phyloP scores from a whole-genome alignment of 92 coral and sea anemone species.

The Zoanthus sansibaricus region DNA sequence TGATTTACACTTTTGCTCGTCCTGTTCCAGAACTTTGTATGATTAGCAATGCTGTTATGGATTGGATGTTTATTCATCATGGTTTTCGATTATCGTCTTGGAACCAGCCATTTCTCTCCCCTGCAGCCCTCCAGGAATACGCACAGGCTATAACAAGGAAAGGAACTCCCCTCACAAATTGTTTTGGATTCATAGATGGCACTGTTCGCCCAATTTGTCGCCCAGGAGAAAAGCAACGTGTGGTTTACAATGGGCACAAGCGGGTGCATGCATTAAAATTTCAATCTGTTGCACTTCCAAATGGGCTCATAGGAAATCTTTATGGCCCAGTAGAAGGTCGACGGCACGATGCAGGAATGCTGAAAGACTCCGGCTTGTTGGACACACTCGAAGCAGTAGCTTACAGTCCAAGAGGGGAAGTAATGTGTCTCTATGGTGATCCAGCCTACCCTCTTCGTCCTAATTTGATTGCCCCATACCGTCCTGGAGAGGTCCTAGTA shows the following conservation, averaged over 20 bases:
- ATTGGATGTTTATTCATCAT: constrained; percentile 56
- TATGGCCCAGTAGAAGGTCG: constrained; percentile 52
- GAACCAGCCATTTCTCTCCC: constrained; percentile 65
- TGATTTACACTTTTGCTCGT: constrained; percentile 29
- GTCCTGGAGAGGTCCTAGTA: constrained; percentile 1
- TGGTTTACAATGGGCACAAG: not conserved
- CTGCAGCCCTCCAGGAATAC: constrained; percentile 50
- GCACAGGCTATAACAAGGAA: constrained; percentile 51
- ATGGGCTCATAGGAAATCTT: constrained; percentile 37
- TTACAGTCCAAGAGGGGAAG: constrained; percentile 47
- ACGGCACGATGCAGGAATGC: constrained; percentile 49
- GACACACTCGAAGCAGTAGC: constrained; percentile 25
- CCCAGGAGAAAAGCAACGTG: constrained; percentile 46
- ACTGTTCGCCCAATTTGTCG: not conserved
- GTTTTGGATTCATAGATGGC: constrained; percentile 46
- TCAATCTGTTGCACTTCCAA: not conserved
- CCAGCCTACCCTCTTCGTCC: constrained; percentile 66
- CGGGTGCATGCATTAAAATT: not conserved
- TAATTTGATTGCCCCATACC: constrained; percentile 42
- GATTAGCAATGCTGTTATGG: constrained; percentile 62
- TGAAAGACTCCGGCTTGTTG: constrained; percentile 25
- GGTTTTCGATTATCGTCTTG: constrained; percentile 63
- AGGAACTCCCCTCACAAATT: constrained; percentile 65
- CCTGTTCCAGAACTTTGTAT: constrained; percentile 69
- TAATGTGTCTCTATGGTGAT: constrained; percentile 60